A percentile compares a stretch with the other conserved stretches of the same genome.
Conservation (phyloP, 1,140 invertebrate species). For the Latrodectus geometricus region DNA sequence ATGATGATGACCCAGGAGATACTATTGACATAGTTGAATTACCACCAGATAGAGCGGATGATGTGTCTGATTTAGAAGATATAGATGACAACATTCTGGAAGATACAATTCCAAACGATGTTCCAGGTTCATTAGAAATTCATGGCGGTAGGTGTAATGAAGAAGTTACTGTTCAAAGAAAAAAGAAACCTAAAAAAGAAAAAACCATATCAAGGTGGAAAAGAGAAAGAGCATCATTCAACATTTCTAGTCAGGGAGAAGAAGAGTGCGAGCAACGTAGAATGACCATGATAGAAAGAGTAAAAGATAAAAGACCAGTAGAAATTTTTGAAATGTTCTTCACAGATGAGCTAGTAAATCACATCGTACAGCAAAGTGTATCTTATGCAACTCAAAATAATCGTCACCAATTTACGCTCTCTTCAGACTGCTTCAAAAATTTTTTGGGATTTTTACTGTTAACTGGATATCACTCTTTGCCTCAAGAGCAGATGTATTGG, state of each 20-base stretch:
- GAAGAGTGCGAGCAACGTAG: constrained; percentile 16
- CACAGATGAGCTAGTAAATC: constrained; percentile 17
- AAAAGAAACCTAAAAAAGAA: constrained; percentile 17
- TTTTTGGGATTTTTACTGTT: constrained; percentile 15
- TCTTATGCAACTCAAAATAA: constrained; percentile 21
- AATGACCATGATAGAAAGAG: constrained; percentile 17
- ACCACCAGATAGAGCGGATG: constrained; percentile 13
- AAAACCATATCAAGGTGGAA: constrained; percentile 14
- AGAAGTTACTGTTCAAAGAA: constrained; percentile 21
- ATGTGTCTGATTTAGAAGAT: constrained; percentile 21
- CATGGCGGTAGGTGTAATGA: constrained; percentile 19
- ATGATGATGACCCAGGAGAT: constrained; percentile 17
- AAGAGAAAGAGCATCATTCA: constrained; percentile 14
- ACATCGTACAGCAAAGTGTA: constrained; percentile 16
- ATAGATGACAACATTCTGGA: constrained; percentile 20
- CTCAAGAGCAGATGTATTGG: constrained; percentile 17
- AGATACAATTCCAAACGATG: constrained; percentile 20
- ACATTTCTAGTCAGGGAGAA: constrained; percentile 17
- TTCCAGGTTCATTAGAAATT: constrained; percentile 21
- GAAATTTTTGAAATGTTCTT: constrained; percentile 22
- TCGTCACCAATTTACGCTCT: constrained; percentile 19
- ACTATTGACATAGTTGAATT: constrained; percentile 21
- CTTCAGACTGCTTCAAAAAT: constrained; percentile 12
- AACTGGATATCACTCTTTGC: constrained; percentile 17
- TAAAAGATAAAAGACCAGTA: constrained; percentile 21